Conservation (phyloP, 1,140 invertebrate genomes). For the Euura lappo region DNA sequence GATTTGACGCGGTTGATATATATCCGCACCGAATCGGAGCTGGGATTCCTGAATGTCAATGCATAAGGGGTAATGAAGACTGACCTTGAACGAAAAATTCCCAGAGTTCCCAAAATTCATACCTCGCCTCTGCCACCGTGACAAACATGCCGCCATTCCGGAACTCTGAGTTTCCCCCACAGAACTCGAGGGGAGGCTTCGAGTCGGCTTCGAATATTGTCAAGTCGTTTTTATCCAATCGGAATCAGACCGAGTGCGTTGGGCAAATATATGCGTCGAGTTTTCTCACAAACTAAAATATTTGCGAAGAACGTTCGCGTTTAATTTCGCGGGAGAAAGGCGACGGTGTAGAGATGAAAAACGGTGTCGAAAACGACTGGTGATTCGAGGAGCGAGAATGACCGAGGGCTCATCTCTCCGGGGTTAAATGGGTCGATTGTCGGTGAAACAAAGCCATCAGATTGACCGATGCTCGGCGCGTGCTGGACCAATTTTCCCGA, state of each 20-base stretch:
- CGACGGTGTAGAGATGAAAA: not conserved
- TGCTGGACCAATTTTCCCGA: too few relatives aligned
- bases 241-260: too few relatives aligned
- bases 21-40: not conserved
- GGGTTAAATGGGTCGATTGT: constrained; percentile 2
- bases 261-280: too few relatives aligned
- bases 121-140: too few relatives aligned
- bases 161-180: not conserved
- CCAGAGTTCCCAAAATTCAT: too few relatives aligned
- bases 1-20: not conserved
- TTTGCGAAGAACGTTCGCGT: too few relatives aligned
- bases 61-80: too few relatives aligned
- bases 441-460: not conserved
- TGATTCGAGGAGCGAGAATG: not conserved
- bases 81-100: too few relatives aligned
- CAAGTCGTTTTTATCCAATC: too few relatives aligned
- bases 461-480: not conserved
- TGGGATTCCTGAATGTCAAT: not conserved
- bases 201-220: too few relatives aligned
- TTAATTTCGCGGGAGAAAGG: too few relatives aligned
- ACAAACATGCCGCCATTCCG: not conserved
- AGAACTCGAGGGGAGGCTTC: not conserved
- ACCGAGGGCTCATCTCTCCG: not conserved
- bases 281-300: too few relatives aligned
- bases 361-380: not conserved